A percentile compares a stretch with the other conserved stretches of the same genome.
Conservation (phyloP, 2,113 vertebrate species). For the Brachypteracias leptosomus region DNA sequence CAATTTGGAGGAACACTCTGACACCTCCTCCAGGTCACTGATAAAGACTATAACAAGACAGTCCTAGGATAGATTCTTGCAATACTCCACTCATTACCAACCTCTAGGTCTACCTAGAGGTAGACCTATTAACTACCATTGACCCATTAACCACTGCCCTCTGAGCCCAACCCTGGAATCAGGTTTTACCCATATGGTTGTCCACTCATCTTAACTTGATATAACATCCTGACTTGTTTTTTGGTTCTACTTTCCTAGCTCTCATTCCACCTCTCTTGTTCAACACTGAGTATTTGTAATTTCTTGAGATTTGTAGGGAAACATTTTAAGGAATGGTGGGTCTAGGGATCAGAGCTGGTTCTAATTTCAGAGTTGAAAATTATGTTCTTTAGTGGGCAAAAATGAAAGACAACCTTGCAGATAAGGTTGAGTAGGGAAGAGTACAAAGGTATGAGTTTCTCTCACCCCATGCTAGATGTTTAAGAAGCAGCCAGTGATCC, state of each 20-base stretch:
- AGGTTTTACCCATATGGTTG: neutral
- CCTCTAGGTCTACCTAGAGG: neutral
- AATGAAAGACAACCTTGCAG: neutral
- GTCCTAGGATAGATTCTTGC: neutral
- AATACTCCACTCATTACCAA: neutral
- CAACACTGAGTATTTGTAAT: neutral
- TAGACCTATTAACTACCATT: no score
- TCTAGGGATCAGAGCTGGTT: neutral
- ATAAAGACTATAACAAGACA: neutral
- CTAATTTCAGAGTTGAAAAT: neutral
- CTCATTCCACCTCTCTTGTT: neutral
- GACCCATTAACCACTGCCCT: neutral
- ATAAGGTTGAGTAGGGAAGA: neutral
- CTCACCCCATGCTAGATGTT: neutral
- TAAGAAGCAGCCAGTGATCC: neutral
- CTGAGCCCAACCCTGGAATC: neutral
- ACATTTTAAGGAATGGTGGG: neutral
- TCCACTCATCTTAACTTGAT: neutral
- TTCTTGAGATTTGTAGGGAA: neutral
- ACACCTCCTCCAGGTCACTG: neutral
- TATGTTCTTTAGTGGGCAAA: neutral
- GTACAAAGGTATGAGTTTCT: neutral
- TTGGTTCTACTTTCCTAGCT: neutral
- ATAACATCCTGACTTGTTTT: neutral
- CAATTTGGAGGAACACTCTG: neutral